phyloP scores from a whole-genome alignment of 2,113 vertebrate genomes.

The Callaeas wilsoni region DNA sequence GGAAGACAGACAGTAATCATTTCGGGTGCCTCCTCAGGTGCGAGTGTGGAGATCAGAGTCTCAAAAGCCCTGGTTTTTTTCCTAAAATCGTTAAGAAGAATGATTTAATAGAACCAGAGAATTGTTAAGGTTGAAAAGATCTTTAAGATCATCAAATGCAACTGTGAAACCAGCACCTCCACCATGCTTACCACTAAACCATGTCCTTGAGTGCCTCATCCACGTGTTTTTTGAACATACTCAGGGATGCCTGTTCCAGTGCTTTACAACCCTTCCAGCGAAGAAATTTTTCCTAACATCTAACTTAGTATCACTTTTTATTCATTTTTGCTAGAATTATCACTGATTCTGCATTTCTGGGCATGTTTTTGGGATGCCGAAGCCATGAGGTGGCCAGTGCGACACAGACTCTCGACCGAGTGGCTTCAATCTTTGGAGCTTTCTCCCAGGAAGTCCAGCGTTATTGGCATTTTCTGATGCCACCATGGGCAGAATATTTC shows the following conservation, averaged over 20 bases:
- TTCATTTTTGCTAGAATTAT: not conserved
- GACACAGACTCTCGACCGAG: not conserved
- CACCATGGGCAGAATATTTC: not conserved
- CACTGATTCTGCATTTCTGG: not conserved
- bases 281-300: not conserved
- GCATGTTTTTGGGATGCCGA: rapidly evolving
- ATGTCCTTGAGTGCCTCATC: not conserved
- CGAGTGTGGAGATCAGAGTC: not conserved
- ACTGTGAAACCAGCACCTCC: not conserved
- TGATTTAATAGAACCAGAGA: not conserved
- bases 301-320: not conserved
- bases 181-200: not conserved
- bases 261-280: not conserved
- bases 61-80: not conserved
- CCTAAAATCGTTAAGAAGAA: not conserved
- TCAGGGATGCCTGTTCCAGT: not conserved
- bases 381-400: not conserved
- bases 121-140: not conserved
- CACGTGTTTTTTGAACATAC: not conserved
- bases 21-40: not conserved
- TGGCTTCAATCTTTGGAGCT: not conserved
- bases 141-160: not conserved
- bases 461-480: not conserved
- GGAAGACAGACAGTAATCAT: not conserved
- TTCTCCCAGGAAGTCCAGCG: not conserved